These are phyloP conservation scores for Characodon lateralis DNA, from an alignment of 2,797 vertebrate species.

Conservation along the genomic window DNA sequence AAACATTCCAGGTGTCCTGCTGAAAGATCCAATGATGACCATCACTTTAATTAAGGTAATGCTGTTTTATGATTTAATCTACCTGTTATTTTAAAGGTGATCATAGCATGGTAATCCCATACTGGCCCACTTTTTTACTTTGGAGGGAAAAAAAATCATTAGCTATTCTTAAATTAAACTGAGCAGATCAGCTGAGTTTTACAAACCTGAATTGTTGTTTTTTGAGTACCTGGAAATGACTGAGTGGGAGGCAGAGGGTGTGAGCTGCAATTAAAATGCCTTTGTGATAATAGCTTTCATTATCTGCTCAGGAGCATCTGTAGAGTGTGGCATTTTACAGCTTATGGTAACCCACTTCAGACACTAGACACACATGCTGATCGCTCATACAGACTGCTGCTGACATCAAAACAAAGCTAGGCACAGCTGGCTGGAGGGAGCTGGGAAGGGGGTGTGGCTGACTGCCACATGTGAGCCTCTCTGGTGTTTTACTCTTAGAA, in stretches of 20 bases:
- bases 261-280: slow-evolving; percentile 66
- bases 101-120: not conserved
- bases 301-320: slow-evolving; percentile 78
- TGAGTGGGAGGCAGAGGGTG: slow-evolving; percentile 40
- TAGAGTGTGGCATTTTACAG: slow-evolving; percentile 80
- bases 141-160: not conserved
- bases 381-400: slow-evolving; percentile 48
- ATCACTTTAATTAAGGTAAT: no score
- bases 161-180: slow-evolving; percentile 22
- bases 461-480: slow-evolving; percentile 65
- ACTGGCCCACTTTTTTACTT: not conserved
- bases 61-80: no score
- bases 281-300: slow-evolving; percentile 76
- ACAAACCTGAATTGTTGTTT: slow-evolving; percentile 32
- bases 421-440: slow-evolving; percentile 72
- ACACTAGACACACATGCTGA: slow-evolving; percentile 48
- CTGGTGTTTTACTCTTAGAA: slow-evolving; percentile 37
- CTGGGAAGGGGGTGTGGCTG: slow-evolving; percentile 50
- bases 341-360: slow-evolving; percentile 79
- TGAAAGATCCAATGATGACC: not conserved
- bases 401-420: slow-evolving; percentile 72
- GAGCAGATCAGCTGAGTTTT: slow-evolving; percentile 44
- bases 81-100: not conserved
- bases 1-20: not conserved
- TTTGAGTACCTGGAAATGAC: slow-evolving; percentile 54